phyloP scores from a whole-genome alignment of 2,113 vertebrate species.

The Sapajus apella region DNA sequence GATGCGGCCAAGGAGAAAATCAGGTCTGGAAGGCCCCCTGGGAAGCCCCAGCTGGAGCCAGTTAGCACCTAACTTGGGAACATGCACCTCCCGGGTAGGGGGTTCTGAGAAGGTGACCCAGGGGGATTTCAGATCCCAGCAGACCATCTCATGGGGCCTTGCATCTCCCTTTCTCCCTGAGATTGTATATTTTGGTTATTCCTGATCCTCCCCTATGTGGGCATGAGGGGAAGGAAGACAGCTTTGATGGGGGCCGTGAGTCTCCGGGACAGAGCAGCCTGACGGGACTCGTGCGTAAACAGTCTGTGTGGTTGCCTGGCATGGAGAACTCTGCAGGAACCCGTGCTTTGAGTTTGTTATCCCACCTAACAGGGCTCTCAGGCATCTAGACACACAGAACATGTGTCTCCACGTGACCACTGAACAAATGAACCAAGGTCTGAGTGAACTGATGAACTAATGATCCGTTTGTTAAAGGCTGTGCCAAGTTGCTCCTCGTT shows the following conservation, averaged over 20 bases:
- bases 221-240: background rate
- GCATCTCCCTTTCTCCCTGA: background rate
- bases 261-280: background rate
- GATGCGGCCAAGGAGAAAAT: background rate
- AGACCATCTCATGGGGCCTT: fast-evolving
- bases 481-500: background rate
- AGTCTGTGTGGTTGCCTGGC: background rate
- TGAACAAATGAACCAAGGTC: background rate
- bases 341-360: background rate
- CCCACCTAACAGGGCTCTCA: too few species aligned
- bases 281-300: fast-evolving
- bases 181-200: background rate
- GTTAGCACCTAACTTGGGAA: background rate
- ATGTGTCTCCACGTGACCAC: background rate
- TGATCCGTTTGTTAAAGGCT: background rate
- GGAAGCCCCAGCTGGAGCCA: background rate
- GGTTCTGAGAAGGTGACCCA: background rate
- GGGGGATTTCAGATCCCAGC: background rate
- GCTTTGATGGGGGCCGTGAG: background rate
- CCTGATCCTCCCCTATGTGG: background rate
- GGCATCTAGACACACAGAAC: too few species aligned
- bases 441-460: background rate
- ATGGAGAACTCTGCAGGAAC: background rate
- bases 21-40: fast-evolving
- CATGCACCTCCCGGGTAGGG: background rate